Base-by-base conservation (phyloP, 2,113 vertebrate species). In the Gobiocypris rarus region DNA sequence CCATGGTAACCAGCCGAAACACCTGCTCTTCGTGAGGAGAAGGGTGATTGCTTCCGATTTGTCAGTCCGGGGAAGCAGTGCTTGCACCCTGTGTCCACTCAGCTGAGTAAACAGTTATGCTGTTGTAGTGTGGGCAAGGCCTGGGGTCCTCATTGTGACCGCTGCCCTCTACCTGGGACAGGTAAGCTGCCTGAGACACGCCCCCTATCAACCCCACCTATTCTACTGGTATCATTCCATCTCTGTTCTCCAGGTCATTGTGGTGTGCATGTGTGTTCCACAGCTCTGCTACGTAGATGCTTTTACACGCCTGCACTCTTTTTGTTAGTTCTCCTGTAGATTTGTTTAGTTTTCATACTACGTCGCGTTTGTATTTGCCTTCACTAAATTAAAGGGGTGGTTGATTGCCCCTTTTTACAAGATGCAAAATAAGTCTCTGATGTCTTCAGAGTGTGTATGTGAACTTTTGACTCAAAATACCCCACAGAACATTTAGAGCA, bases 111-210 rank as follows among this genome's bases (percentile, higher is more conserved):
- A 93, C 97, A 98, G 95, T 96, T 99, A 86, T 99, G 98, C 94
- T 99, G 98, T 94, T 99, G 98, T 95, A 99, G 97, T 80, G 98
- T 99, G 94, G 98, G 98, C 92, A 99, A 99, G 91, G 98, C 98
- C 90, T 99, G 98, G 98, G 98, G 98, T 76, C 96, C 97, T 0
- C 93, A 92, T 84, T 99, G 98, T 92, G 97, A 99, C 93, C 97
- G 95, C 93, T 99, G 98, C 90, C 98, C 98, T 0, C 91, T 94
- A 85, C 97, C 95, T 85, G 98, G 98, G 93, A 98, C 98, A 98
- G 97, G 98, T 99, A 95, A 98, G 96, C 50, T 34, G 10, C 56
- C 54, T 14, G 22, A 75, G 50, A 84, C 52, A 61, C 52, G 22
- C 28, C 52, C 24, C 54, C 10, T 75, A 3, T 73, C 11, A 5